Conservation (phyloP, 2,113 vertebrate genomes). For the Paramormyrops kingsleyae region DNA sequence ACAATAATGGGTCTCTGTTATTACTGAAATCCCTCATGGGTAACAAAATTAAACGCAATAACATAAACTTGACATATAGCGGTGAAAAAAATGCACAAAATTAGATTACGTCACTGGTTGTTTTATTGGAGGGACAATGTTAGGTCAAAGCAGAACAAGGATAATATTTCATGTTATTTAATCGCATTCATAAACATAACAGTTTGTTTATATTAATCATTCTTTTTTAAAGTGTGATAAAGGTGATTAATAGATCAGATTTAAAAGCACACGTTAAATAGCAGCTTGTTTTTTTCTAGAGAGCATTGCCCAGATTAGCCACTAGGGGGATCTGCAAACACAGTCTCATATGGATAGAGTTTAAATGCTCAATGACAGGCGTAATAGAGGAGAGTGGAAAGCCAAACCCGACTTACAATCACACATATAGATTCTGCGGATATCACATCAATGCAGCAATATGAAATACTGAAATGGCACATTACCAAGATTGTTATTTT, state of each 20-base stretch:
- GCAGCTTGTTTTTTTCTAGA: not conserved
- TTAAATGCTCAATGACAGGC: not conserved
- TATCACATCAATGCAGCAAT: not conserved
- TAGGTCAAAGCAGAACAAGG: not conserved
- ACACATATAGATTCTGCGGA: not conserved
- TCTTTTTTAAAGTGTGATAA: not conserved
- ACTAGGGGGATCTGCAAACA: not conserved
- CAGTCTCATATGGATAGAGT: not conserved
- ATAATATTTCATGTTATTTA: not conserved
- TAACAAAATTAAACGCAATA: not conserved
- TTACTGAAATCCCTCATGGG: not conserved
- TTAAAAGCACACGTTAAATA: not conserved
- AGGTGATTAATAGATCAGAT: not conserved
- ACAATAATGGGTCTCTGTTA: not conserved
- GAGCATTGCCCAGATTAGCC: not conserved
- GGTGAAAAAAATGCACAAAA: not conserved
- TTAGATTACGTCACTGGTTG: not conserved
- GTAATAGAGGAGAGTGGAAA: not conserved
- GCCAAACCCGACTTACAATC: not conserved
- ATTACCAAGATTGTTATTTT: not conserved
- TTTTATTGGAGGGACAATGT: not conserved
- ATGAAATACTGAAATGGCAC: not conserved
- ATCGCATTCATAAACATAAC: not conserved
- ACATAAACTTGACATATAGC: not conserved
- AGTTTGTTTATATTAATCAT: not conserved